Conservation (phyloP, 1,140 invertebrate species). For the Adelges cooleyi region DNA sequence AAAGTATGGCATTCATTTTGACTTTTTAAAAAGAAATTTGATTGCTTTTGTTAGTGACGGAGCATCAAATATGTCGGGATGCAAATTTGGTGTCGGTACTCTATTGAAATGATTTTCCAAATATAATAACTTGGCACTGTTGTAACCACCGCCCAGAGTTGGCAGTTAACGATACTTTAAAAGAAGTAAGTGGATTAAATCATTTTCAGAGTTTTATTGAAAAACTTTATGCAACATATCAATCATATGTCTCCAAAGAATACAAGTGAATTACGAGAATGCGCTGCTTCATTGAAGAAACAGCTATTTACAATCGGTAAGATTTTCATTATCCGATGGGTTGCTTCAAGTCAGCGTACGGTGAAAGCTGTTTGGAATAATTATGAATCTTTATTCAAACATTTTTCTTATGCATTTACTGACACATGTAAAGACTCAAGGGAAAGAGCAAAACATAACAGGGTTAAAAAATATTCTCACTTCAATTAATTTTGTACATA, state of each 20-base stretch:
- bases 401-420: conserved; percentile 2
- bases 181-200: not conserved
- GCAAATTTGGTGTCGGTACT: not conserved
- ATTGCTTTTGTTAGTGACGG: not conserved
- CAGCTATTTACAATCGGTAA: not conserved
- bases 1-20: not conserved
- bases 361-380: not conserved
- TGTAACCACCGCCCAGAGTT: not conserved
- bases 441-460: not conserved
- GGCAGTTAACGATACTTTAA: not conserved
- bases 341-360: not conserved
- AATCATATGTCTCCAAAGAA: not conserved
- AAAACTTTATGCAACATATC: conserved; percentile 1
- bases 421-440: not conserved
- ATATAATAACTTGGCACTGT: not conserved
- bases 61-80: not conserved
- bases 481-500: not conserved
- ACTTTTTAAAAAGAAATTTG: not conserved
- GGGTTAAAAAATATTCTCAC: not conserved
- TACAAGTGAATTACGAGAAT: not conserved
- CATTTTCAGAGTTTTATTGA: not conserved
- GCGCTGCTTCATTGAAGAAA: not conserved
- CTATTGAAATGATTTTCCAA: not conserved
- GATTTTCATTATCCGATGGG: not conserved
- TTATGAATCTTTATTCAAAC: not conserved